Percentiles rank a stretch among this genome's conserved stretches.
phyloP scores from a whole-genome alignment of 2,888 invertebrate species.

The Andrena bucephala region DNA sequence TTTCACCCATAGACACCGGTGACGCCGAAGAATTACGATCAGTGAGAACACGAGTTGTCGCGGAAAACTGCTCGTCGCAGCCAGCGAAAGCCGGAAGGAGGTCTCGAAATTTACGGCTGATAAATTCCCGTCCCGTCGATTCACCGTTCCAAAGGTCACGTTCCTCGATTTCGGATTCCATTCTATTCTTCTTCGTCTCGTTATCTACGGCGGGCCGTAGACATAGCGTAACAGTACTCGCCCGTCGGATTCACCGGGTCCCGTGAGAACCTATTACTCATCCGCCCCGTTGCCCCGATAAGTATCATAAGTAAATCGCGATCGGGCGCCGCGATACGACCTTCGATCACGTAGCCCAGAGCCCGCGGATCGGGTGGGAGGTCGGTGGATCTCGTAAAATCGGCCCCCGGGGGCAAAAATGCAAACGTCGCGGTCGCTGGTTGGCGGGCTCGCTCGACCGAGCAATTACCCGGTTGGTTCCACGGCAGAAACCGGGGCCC shows the following conservation, averaged over 20 bases:
- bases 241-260: slow-evolving; percentile 12
- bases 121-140: slow-evolving; percentile 35
- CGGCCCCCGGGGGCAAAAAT: slow-evolving; percentile 67
- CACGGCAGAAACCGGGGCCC: slow-evolving; percentile 52
- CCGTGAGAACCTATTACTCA: slow-evolving; percentile 65
- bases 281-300: slow-evolving; percentile 58
- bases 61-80: slow-evolving; percentile 33
- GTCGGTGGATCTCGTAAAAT: slow-evolving; percentile 67
- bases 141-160: slow-evolving; percentile 26
- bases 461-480: slow-evolving; percentile 77
- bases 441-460: slow-evolving; percentile 59
- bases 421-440: slow-evolving; percentile 58
- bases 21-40: slow-evolving; percentile 44
- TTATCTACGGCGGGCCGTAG: neutral
- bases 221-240: slow-evolving; percentile 51
- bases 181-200: slow-evolving; percentile 8
- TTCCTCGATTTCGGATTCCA: slow-evolving; percentile 40
- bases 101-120: slow-evolving; percentile 34
- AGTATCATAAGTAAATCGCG: slow-evolving; percentile 79
- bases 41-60: slow-evolving; percentile 16
- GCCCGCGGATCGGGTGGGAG: slow-evolving; percentile 37
- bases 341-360: slow-evolving; percentile 62
- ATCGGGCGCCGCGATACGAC: slow-evolving; percentile 67
- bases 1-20: slow-evolving; percentile 31
- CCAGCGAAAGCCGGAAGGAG: slow-evolving; percentile 19